Evolutionary conservation across 2,888 invertebrate genomes (phyloP).

Genomic region (Chalcosyrphus nemorum): DNA sequence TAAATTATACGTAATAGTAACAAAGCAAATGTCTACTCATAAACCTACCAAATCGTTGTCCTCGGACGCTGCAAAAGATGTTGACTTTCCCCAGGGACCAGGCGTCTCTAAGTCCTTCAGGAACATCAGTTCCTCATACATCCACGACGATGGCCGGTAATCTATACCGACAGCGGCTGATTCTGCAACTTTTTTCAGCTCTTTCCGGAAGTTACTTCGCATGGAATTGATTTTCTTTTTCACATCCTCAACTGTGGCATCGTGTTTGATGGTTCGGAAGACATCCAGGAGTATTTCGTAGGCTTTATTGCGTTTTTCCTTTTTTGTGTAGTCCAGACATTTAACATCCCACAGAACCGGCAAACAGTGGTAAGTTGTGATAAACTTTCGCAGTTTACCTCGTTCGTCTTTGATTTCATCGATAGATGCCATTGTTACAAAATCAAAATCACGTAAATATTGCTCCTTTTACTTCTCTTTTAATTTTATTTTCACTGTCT

Average conservation of each 20-base stretch:
- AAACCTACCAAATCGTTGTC: conserved; percentile 33
- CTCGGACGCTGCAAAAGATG: conserved; percentile 1
- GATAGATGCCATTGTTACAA: conserved; percentile 3
- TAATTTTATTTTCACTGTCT: conserved; percentile 1
- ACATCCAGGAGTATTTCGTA: conserved; percentile 78
- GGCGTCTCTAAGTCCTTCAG: conserved; percentile 37
- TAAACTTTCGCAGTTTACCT: conserved; percentile 47
- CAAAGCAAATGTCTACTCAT: background rate
- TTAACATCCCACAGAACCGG: conserved; percentile 80
- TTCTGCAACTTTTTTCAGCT: conserved; percentile 75
- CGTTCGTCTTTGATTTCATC: conserved; percentile 34
- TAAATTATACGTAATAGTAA: background rate
- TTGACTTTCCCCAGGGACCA: background rate
- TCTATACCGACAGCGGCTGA: conserved; percentile 25
- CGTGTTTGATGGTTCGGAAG: conserved; percentile 78
- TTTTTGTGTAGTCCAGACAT: conserved; percentile 79
- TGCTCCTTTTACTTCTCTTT: background rate
- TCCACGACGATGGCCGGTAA: conserved; percentile 54
- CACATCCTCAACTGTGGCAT: conserved; percentile 80
- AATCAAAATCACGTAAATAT: background rate
- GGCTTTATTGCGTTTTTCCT: conserved; percentile 79
- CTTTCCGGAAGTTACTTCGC: conserved; percentile 80
- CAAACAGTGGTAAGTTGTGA: conserved; percentile 66
- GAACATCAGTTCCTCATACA: conserved; percentile 55
- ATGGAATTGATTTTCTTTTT: conserved; percentile 80